Evolutionary conservation across 2,888 invertebrate genomes (phyloP).

Genomic region (Bedellia somnulentella): DNA sequence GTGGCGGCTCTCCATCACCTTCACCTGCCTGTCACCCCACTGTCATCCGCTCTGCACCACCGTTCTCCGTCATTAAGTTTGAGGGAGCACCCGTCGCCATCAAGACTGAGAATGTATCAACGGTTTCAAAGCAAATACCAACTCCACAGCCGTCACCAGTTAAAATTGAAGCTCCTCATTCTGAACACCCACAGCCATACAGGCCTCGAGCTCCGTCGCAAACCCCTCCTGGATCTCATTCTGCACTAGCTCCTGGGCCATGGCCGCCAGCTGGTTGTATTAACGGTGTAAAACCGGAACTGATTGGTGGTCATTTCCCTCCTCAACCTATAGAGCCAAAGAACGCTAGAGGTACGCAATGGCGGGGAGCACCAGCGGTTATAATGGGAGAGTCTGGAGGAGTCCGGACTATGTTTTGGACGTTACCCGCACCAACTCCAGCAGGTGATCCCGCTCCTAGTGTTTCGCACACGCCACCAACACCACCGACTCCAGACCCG

Average conservation of each 20-base stretch:
- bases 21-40: constrained; percentile 50
- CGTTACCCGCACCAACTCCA: constrained; percentile 58
- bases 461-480: constrained; percentile 55
- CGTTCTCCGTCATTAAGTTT: constrained; percentile 62
- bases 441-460: constrained; percentile 49
- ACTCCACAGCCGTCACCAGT: constrained; percentile 43
- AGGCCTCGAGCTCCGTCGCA: constrained; percentile 39
- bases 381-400: constrained; percentile 94
- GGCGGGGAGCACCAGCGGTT: constrained; percentile 78
- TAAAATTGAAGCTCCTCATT: constrained; percentile 37
- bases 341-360: constrained; percentile 37
- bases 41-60: constrained; percentile 61
- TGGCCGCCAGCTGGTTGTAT: constrained; percentile 68
- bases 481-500: constrained; percentile 56
- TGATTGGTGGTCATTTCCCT: constrained; percentile 67
- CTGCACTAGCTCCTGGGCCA: constrained; percentile 33
- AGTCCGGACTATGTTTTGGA: constrained; percentile 73
- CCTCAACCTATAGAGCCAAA: constrained; percentile 44
- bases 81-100: constrained; percentile 44
- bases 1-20: constrained; percentile 45
- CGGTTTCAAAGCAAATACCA: constrained; percentile 19
- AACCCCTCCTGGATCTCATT: constrained; percentile 41
- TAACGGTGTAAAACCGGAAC: constrained; percentile 81
- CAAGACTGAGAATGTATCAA: constrained; percentile 29
- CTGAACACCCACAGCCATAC: constrained; percentile 31